Percentiles rank a stretch among this genome's conserved stretches.
Conservation (phyloP, 2,113 vertebrate species). For the Melanerpes formicivorus region DNA sequence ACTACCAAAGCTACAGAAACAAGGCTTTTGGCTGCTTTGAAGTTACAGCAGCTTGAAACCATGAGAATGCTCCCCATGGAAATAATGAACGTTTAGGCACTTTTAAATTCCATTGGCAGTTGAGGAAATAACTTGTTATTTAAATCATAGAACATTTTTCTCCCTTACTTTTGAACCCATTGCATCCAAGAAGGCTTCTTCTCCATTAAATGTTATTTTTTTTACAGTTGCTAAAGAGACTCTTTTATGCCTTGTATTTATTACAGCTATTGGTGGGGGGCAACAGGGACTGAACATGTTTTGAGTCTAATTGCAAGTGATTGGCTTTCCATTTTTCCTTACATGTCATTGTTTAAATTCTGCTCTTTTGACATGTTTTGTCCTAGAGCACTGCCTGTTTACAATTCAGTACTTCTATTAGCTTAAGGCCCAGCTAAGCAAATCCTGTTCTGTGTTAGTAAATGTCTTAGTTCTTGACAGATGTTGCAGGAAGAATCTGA, state of each 20-base stretch:
- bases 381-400: constrained; percentile 64
- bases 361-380: constrained; percentile 57
- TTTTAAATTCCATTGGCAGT: background rate
- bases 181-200: background rate
- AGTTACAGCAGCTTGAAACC: background rate
- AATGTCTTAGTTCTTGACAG: constrained; percentile 59
- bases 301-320: constrained; percentile 49
- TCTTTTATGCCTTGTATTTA: background rate
- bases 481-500: constrained; percentile 44
- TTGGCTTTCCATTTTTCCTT: constrained; percentile 58
- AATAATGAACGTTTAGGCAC: background rate
- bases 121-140: background rate
- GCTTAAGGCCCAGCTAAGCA: constrained; percentile 46
- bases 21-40: background rate
- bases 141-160: background rate
- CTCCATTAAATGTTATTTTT: background rate
- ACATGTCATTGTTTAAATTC: constrained; percentile 46
- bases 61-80: background rate
- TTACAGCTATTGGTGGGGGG: background rate
- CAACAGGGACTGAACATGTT: background rate
- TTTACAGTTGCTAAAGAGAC: background rate
- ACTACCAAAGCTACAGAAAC: background rate
- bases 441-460: constrained; percentile 57
- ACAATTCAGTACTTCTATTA: constrained; percentile 55
- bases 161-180: background rate